Evolutionary conservation across 2,888 invertebrate genomes (phyloP), one percentile per base, ranked within the genome.

Genomic region (Serrognathus titanus): DNA sequence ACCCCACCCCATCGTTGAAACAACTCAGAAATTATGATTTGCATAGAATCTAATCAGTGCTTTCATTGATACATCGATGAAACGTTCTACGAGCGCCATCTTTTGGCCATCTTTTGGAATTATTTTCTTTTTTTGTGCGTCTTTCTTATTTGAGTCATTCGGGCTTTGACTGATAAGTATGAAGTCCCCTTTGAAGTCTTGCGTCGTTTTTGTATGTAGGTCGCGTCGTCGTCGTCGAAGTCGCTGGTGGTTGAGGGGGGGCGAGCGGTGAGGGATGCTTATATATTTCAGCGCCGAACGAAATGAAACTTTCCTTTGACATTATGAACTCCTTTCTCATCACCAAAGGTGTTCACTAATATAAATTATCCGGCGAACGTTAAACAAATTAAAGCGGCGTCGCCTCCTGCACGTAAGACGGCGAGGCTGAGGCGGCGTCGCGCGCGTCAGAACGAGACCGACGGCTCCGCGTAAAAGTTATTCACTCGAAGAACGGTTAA

Each of bases 281-380:
- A 68, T 71, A 71, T 72, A 71, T 73, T 71, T 71, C 69, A 62
- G 56, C 61, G 62, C 54, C 50, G 51, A 73, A 75, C 74, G 72
- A 75, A 75, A 75, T 75, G 74, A 74, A 75, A 75, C 75, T 75
- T 75, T 75, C 71, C 74, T 75, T 75, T 76, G 75, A 76, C 75
- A 73, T 74, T 72, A 74, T 73, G 73, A 75, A 74, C 75, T 74
- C 72, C 72, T 72, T 73, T 73, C 71, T 72, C 71, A 68, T 66
- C 70, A 68, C 67, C 70, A 68, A 72, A 74, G 75, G 75, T 73
- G 75, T 73, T 72, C 73, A 67, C 73, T 73, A 72, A 75, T 75
- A 75, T 75, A 75, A 75, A 75, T 75, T 75, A 75, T 74, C 73
- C 70, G 57, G 64, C 39, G 67, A 67, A 69, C 71, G 70, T 70